Evolutionary conservation across 2,797 vertebrate genomes (phyloP), one percentile per base, ranked within the genome.

Genomic region (Arnoldichthys spilopterus): DNA sequence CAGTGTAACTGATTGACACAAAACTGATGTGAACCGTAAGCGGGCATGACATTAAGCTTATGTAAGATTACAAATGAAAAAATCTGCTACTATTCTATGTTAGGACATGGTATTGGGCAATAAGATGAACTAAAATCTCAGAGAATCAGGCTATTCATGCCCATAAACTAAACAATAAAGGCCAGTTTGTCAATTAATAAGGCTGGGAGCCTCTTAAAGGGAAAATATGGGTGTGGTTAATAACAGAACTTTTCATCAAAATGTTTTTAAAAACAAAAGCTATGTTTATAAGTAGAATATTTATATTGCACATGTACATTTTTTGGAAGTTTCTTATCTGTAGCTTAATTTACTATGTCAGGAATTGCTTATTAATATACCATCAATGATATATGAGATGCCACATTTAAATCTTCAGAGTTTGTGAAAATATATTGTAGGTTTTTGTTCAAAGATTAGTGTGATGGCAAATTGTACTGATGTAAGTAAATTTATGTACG

Each of bases 401-500:
- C 49, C 77, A 78, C 68, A 77, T 79, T 70, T 61, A 79, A 82
- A 78, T 71, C 68, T 81, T 75, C 53, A 79, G 81, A 47, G 40
- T 78, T 83, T 84, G 74, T 82, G 70, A 26, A 56, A 73, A 80
- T 76, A 82, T 70, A 79, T 77, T 76, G 26, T 84, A 64, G 34
- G 78, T 45, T 66, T 80, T 81, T 84, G 64, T 79, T 83, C 66
- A 59, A 70, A 84, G 69, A 76, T 77, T 77, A 56, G 67, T 79
- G 73, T 80, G 76, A 84, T 76, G 73, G 68, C 64, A 85, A 89
- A 91, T 81, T 93, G 90, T 94, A 93, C 91, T 93, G 91, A 92
- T 95, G 92, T 95, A 95, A 86, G 84, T 88, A 95, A 91, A 92
- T 93, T 87, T 94, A 92, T 94, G 88, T 94, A 94, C 94, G 93